Evolutionary conservation across 2,888 invertebrate genomes (phyloP).

Genomic region (Thumatha senex): DNA sequence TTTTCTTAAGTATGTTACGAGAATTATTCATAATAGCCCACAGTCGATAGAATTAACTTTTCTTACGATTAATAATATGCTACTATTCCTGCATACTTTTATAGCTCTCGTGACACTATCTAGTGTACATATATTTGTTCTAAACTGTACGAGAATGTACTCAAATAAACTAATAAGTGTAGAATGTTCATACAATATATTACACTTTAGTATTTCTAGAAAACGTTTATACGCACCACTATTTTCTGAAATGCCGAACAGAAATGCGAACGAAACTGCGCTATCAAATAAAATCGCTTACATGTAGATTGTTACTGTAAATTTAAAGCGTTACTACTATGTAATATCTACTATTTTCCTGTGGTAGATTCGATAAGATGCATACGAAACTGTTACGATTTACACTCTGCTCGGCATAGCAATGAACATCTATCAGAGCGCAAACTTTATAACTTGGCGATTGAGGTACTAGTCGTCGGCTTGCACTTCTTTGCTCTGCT

Average conservation of each 20-base stretch:
- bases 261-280: constrained; percentile 6
- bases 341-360: too few species aligned
- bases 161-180: constrained; percentile 35
- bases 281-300: constrained; percentile 8
- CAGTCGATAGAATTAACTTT: constrained; percentile 3
- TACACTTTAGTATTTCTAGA: constrained; percentile 14
- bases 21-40: neutral
- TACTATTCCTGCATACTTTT: constrained; percentile 16
- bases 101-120: constrained; percentile 32
- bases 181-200: constrained; percentile 22
- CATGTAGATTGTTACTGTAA: too few species aligned
- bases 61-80: constrained; percentile 4
- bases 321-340: too few species aligned
- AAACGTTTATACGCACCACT: constrained; percentile 18
- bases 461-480: too few species aligned
- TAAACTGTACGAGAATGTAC: constrained; percentile 34
- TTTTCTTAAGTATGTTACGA: neutral
- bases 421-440: too few species aligned
- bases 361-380: too few species aligned
- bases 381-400: too few species aligned
- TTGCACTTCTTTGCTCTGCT: too few species aligned
- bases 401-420: too few species aligned
- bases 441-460: too few species aligned
- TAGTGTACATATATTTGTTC: constrained; percentile 37
- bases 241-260: constrained; percentile 4